Base-by-base conservation (phyloP, 2,797 vertebrate species). In the Sebastes itinus region DNA sequence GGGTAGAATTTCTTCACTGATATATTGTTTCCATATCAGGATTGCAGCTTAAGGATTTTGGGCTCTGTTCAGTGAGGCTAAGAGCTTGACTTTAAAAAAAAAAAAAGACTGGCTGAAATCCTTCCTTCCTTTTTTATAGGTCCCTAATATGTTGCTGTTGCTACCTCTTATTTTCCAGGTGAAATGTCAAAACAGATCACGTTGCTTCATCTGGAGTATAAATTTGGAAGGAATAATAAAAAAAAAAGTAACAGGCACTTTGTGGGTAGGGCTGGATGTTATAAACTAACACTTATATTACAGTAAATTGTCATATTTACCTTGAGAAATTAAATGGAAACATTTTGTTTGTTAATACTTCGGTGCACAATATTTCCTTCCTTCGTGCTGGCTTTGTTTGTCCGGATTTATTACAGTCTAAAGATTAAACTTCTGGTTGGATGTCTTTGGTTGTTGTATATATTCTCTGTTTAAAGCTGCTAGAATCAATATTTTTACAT, bases 1-100 rank as follows among this genome's bases (percentile, higher is more conserved):
- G 72, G 46, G 71, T 74, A 65, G 70, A 68, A 75, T 73, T 74
- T 77, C 78, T 59, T 77, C 52, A 16, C 73, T 67, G 20, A 76
- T 76, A 67, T 46, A 79, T 14, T 73, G 77, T 77, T 81, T 81
- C 62, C 64, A 82, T 69, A 80, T 66, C 35, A 56, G 64, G 75
- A 70, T 12, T 66, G 64, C 16, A 73, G 63, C 20, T 76, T 59
- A 23, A 23, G 46, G 20, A 55, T 70, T 74, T 49, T 30, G 58
- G 73, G 52, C 13, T 72, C 20, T 16, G 22, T 46, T 71, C 86
- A 80, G 49, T 11, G 49, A 60, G 22, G 70, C 20, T 42, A 22
- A 69, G 61, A 77, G n/a, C 52, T 72, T 16, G 38, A 46, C 22
- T 46, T 7, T 35, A 11, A 33, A 33, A 35, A 38, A 52, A 46